A percentile compares a stretch with the other conserved stretches of the same genome.
Evolutionary conservation across 1,140 invertebrate species (phyloP).

Genomic region (Epicauta chinensis): DNA sequence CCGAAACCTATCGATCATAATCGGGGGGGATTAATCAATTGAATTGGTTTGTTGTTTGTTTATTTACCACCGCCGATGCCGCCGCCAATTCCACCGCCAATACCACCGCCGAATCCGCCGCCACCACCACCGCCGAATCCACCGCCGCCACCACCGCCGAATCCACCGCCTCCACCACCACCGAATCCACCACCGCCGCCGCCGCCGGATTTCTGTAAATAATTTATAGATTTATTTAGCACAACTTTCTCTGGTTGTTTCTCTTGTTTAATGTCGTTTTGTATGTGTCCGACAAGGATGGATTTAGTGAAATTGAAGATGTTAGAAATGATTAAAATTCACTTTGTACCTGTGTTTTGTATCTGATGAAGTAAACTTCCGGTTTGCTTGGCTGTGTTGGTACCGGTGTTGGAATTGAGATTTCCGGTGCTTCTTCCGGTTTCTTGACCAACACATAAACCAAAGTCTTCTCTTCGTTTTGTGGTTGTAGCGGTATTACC

Average conservation of each 20-base stretch:
- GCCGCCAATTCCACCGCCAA: conserved; percentile 24
- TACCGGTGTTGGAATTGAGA: conserved; percentile 67
- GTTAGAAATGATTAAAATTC: neutral
- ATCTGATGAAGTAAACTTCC: conserved; percentile 84
- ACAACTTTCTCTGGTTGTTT: too few species aligned
- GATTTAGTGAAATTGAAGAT: neutral
- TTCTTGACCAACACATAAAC: conserved; percentile 88
- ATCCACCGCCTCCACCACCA: conserved; percentile 7
- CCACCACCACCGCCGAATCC: conserved; percentile 25
- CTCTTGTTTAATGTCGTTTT: neutral
- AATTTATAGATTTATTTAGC: conserved; percentile 1
- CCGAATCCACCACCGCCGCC: conserved; percentile 12
- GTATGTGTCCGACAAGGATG: neutral
- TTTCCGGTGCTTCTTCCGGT: conserved; percentile 73
- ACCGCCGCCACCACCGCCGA: conserved; percentile 7
- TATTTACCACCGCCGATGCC: conserved; percentile 18
- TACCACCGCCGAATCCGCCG: conserved; percentile 13
- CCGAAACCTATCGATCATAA: conserved; percentile 17
- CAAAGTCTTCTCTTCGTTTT: conserved; percentile 81
- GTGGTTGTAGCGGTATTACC: conserved; percentile 67
- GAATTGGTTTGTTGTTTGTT: neutral
- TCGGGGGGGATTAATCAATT: neutral
- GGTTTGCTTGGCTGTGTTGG: conserved; percentile 79
- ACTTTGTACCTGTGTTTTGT: conserved; percentile 62
- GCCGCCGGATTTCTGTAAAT: conserved; percentile 23